Evolutionary conservation across 1,140 invertebrate genomes (phyloP).

Genomic region (Bombyx mandarina): DNA sequence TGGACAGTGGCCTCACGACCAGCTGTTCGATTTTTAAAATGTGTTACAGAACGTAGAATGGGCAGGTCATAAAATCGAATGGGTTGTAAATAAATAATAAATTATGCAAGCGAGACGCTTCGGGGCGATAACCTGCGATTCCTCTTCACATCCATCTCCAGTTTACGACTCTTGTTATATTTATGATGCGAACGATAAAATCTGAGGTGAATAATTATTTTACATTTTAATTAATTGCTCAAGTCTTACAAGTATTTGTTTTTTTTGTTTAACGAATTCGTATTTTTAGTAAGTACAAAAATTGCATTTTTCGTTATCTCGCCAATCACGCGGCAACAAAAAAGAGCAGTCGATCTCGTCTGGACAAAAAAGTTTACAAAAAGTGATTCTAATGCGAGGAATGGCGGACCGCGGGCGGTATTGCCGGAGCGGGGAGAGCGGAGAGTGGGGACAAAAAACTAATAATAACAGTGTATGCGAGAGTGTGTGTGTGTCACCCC

Average conservation of each 20-base stretch:
- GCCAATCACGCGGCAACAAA: not conserved
- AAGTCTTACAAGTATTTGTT: constrained; percentile 1
- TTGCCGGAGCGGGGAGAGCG: constrained; percentile 26
- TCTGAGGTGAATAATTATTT: constrained; percentile 4
- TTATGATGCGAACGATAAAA: constrained; percentile 6
- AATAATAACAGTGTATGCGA: constrained; percentile 52
- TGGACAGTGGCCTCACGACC: too few species aligned
- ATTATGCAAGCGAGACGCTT: constrained; percentile 21
- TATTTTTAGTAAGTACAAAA: not conserved
- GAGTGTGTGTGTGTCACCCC: constrained; percentile 48
- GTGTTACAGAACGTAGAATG: not conserved
- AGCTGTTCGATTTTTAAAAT: constrained; percentile 4
- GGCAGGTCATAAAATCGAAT: constrained; percentile 26
- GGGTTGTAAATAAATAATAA: constrained; percentile 28
- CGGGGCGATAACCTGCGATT: constrained; percentile 23
- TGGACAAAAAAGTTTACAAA: constrained; percentile 46
- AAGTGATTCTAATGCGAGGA: constrained; percentile 46
- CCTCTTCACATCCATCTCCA: constrained; percentile 16
- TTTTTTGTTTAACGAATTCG: not conserved
- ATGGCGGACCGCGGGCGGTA: constrained; percentile 49
- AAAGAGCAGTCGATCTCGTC: constrained; percentile 19
- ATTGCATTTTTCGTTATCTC: not conserved
- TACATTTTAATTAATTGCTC: not conserved
- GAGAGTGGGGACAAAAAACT: constrained; percentile 63
- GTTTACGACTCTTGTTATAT: constrained; percentile 16